A percentile compares a stretch with the other conserved stretches of the same genome.
Evolutionary conservation across 1,140 invertebrate species (phyloP).

Genomic region (Chrysoperla carnea): DNA sequence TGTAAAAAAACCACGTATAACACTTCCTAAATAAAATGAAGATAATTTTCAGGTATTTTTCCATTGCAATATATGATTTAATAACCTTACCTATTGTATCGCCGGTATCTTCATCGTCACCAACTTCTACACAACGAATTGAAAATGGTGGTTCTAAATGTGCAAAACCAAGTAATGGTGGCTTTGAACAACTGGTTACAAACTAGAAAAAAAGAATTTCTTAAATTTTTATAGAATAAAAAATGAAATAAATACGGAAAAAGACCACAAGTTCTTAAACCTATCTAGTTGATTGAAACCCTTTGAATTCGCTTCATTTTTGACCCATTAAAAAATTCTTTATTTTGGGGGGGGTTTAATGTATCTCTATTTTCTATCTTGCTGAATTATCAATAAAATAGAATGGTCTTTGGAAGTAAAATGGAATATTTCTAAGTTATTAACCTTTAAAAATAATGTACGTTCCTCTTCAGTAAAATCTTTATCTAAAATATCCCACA

Average conservation of each 20-base stretch:
- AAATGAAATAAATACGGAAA: conserved; percentile 6
- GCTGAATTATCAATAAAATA: too few species aligned
- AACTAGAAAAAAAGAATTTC: conserved; percentile 65
- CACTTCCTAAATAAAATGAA: conserved; percentile 47
- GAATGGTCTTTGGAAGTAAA: too few species aligned
- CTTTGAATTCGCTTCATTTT: too few species aligned
- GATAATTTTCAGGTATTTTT: background rate
- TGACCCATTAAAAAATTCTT: too few species aligned
- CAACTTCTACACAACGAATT: conserved; percentile 96
- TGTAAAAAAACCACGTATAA: conserved; percentile 95
- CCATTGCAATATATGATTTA: background rate
- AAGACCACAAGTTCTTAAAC: background rate
- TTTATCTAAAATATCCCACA: conserved; percentile 95
- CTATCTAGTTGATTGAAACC: conserved; percentile 1
- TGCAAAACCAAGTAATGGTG: conserved; percentile 91
- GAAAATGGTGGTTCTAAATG: conserved; percentile 97
- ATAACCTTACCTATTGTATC: conserved; percentile 65
- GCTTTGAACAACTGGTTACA: conserved; percentile 97
- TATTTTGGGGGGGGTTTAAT: too few species aligned
- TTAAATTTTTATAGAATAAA: conserved; percentile 3
- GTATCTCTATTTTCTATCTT: too few species aligned
- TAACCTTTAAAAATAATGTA: conserved; percentile 79
- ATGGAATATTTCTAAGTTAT: too few species aligned
- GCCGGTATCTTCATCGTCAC: conserved; percentile 95
- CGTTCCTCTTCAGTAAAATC: conserved; percentile 88